Conservation (phyloP, 1,140 invertebrate genomes). For the Adelges cooleyi region DNA sequence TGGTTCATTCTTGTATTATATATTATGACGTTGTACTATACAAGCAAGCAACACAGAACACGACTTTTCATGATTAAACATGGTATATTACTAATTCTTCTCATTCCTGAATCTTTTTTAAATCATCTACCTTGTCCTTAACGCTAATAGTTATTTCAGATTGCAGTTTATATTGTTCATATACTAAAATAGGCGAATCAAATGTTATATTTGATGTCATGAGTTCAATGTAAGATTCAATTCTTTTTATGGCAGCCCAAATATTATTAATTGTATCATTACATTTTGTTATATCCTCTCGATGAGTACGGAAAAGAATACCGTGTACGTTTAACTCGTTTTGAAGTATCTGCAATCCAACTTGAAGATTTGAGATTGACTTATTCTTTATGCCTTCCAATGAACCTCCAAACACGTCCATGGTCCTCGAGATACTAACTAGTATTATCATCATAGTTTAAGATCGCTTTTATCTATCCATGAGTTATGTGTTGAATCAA, state of each 20-base stretch:
- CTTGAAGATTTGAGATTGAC: no score
- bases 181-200: no score
- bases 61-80: no score
- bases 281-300: background rate
- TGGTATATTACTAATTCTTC: no score
- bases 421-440: background rate
- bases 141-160: background rate
- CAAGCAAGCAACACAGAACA: background rate
- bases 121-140: background rate
- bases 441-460: background rate
- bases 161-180: no score
- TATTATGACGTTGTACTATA: no score
- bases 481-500: background rate
- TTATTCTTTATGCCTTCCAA: background rate
- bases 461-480: background rate
- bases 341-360: background rate
- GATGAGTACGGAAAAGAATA: background rate
- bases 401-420: background rate
- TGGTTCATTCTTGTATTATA: no score
- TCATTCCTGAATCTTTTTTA: background rate
- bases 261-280: background rate
- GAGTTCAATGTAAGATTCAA: no score
- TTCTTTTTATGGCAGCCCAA: background rate
- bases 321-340: background rate
- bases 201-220: no score